Conservation (phyloP, 2,797 vertebrate species). For the Alosa sapidissima region DNA sequence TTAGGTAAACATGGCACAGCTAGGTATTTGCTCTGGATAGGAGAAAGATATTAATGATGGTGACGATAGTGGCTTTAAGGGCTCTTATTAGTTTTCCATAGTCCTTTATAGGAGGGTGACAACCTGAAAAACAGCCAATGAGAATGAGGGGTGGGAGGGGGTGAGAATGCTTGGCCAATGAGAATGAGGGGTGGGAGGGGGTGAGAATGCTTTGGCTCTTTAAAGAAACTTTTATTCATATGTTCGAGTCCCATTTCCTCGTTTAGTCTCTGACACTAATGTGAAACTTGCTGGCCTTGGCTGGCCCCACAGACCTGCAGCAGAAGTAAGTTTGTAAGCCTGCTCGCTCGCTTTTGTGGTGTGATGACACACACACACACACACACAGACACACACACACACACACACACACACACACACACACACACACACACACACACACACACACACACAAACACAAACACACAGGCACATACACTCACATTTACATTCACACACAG, state of each 20-base stretch:
- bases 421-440: conserved; percentile 34
- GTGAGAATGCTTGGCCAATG: conserved; percentile 54
- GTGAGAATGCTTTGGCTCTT: conserved; percentile 69
- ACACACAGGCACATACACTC: conserved; percentile 16
- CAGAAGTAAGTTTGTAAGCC: conserved; percentile 35
- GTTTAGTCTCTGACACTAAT: conserved; percentile 41
- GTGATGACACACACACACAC: conserved; percentile 28
- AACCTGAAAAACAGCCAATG: conserved; percentile 46
- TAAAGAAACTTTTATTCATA: conserved; percentile 38
- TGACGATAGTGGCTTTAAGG: not conserved
- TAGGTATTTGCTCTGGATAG: not conserved
- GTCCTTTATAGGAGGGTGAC: not conserved
- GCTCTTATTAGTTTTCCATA: conserved; percentile 1
- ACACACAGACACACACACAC: not conserved
- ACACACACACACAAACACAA: not conserved
- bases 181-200: conserved; percentile 47
- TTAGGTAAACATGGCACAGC: conserved; percentile 21
- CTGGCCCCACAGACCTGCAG: conserved; percentile 47
- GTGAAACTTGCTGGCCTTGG: conserved; percentile 51
- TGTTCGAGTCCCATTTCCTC: conserved; percentile 37
- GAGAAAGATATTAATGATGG: not conserved
- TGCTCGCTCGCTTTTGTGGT: conserved; percentile 7
- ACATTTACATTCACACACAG: conserved; percentile 24
- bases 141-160: not conserved
- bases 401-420: conserved; percentile 21